Evolutionary conservation across 2,888 invertebrate species (phyloP).

Genomic region (Acanthoscelides obtectus): DNA sequence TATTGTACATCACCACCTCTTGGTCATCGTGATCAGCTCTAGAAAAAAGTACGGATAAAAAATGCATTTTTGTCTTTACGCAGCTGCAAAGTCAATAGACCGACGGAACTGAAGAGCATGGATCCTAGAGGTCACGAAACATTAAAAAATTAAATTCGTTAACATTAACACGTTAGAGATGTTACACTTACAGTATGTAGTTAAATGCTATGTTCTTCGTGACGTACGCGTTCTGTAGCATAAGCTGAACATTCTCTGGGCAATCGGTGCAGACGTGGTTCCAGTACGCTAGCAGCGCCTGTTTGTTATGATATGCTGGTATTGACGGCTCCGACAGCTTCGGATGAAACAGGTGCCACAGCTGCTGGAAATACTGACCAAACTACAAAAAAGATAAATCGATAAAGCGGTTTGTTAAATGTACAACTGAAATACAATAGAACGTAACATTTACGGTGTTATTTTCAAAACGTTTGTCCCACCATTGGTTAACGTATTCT

Average conservation of each 20-base stretch:
- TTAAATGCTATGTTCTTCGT: conserved; percentile 95
- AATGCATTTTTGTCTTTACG: conserved; percentile 1
- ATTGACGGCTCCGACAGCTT: conserved; percentile 91
- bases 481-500: too few relatives aligned
- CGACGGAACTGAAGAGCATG: too few relatives aligned
- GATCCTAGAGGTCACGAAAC: too few relatives aligned
- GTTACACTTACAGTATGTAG: conserved; percentile 79
- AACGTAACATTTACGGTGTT: too few relatives aligned
- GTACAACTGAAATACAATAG: too few relatives aligned
- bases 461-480: too few relatives aligned
- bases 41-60: conserved; percentile 23
- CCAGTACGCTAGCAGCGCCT: conserved; percentile 89
- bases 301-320: conserved; percentile 93
- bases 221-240: conserved; percentile 81
- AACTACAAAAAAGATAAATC: conserved; percentile 57
- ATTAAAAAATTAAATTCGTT: too few relatives aligned
- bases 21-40: conserved; percentile 96
- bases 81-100: too few relatives aligned
- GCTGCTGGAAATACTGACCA: conserved; percentile 83
- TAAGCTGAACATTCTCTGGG: conserved; percentile 85
- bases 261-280: conserved; percentile 90
- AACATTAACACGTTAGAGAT: too few relatives aligned
- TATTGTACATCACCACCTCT: conserved; percentile 90
- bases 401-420: too few relatives aligned
- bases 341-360: conserved; percentile 94